Percentiles rank a stretch among this genome's conserved stretches.
These are phyloP conservation scores for Hydrolagus colliei DNA, from an alignment of 2,797 vertebrate genomes.

Conservation along the genomic window DNA sequence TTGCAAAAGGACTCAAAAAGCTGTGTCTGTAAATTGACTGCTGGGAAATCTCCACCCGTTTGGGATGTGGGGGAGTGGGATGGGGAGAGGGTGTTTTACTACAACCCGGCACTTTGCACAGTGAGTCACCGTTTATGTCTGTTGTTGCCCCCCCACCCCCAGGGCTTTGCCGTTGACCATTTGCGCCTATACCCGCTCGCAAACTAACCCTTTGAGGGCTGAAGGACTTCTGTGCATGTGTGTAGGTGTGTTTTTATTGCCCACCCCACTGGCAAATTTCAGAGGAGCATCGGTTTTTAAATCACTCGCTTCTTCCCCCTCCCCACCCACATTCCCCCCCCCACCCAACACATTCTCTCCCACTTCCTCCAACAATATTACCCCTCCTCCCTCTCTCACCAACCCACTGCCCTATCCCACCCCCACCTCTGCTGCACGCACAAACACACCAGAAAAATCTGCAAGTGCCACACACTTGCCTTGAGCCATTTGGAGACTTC, in stretches of 20 bases:
- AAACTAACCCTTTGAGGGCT: neutral
- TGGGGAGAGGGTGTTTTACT: too few species aligned
- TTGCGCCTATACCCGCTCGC: neutral
- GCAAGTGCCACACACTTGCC: too few species aligned
- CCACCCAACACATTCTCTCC: slow-evolving; percentile 41
- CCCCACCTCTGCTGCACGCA: neutral
- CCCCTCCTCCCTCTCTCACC: neutral
- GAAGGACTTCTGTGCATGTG: neutral
- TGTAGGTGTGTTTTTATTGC: neutral
- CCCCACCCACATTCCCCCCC: neutral
- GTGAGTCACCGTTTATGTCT: too few species aligned
- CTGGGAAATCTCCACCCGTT: too few species aligned
- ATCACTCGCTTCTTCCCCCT: neutral
- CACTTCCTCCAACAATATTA: slow-evolving; percentile 26
- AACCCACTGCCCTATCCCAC: neutral
- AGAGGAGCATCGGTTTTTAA: neutral
- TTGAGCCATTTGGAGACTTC: neutral
- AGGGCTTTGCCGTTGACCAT: too few species aligned
- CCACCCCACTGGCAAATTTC: neutral
- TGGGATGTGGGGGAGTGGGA: too few species aligned
- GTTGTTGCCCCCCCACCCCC: too few species aligned
- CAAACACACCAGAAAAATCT: neutral
- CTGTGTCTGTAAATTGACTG: too few species aligned
- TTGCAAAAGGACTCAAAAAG: too few species aligned
- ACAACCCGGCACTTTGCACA: too few species aligned